Percentiles rank a stretch among this genome's conserved stretches.
phyloP scores from a whole-genome alignment of 2,888 invertebrate genomes.

The Amphimallon solstitiale region DNA sequence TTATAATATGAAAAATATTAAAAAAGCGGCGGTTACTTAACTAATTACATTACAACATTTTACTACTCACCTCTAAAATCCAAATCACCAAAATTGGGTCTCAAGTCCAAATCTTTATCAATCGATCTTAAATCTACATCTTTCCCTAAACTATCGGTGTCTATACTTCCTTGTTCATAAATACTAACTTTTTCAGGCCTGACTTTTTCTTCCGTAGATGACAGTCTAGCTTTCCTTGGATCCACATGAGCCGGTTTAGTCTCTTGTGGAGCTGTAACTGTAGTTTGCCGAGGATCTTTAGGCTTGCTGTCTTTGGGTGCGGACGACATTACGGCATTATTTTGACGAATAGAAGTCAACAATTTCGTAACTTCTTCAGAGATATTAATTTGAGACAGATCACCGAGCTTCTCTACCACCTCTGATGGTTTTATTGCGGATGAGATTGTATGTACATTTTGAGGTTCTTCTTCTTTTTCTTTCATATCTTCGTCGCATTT shows the following conservation, averaged over 20 bases:
- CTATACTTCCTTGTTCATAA: conserved; percentile 70
- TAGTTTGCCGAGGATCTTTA: conserved; percentile 44
- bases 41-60: not conserved
- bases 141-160: conserved; percentile 65
- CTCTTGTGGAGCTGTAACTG: conserved; percentile 30
- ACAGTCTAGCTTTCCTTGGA: conserved; percentile 48
- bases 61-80: conserved; percentile 65
- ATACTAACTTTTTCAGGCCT: conserved; percentile 66
- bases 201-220: conserved; percentile 50
- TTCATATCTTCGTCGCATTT: conserved; percentile 60
- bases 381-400: conserved; percentile 78
- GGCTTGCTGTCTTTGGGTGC: conserved; percentile 26
- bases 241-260: conserved; percentile 41
- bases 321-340: conserved; percentile 10
- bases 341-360: conserved; percentile 67
- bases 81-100: conserved; percentile 72
- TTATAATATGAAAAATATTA: no score
- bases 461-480: conserved; percentile 49
- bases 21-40: no score
- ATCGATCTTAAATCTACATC: conserved; percentile 65
- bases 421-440: conserved; percentile 66
- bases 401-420: conserved; percentile 73
- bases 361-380: conserved; percentile 78
- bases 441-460: not conserved
- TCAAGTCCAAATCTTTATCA: conserved; percentile 65